phyloP scores from a whole-genome alignment of 2,888 invertebrate species.

The Leptothorax acervorum region DNA sequence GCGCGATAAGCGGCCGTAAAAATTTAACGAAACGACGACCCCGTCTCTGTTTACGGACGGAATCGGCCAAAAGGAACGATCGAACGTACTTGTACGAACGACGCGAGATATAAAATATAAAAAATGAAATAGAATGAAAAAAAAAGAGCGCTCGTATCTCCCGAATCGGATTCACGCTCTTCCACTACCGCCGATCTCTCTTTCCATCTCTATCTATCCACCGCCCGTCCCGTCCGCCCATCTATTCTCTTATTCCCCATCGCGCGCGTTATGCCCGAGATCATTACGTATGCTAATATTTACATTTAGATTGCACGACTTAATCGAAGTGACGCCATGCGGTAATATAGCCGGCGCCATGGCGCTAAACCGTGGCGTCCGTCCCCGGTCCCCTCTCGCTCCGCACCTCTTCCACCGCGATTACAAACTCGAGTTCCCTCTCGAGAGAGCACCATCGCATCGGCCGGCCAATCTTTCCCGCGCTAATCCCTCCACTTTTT shows the following conservation, averaged over 20 bases:
- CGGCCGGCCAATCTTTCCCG: slow-evolving; percentile 30
- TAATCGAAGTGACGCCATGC: slow-evolving; percentile 85
- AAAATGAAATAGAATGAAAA: neutral
- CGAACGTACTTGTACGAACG: neutral
- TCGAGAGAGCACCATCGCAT: slow-evolving; percentile 30
- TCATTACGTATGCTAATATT: slow-evolving; percentile 84
- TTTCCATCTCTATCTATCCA: slow-evolving; percentile 44
- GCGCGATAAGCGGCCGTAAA: slow-evolving; percentile 55
- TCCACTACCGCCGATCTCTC: slow-evolving; percentile 1
- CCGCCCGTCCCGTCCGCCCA: slow-evolving; percentile 36
- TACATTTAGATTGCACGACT: slow-evolving; percentile 84
- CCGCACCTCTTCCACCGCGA: slow-evolving; percentile 39
- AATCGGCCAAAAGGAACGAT: neutral
- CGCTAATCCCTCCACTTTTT: slow-evolving; percentile 2
- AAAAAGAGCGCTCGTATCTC: neutral
- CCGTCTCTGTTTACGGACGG: slow-evolving; percentile 16
- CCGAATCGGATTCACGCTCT: too few species aligned
- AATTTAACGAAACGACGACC: slow-evolving; percentile 24
- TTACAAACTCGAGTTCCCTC: slow-evolving; percentile 35
- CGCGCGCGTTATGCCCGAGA: slow-evolving; percentile 77
- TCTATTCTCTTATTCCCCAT: slow-evolving; percentile 78
- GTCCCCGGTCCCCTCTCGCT: slow-evolving; percentile 56
- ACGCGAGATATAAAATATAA: neutral
- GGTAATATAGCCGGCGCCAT: slow-evolving; percentile 84
- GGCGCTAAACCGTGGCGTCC: slow-evolving; percentile 81